Percentiles rank a stretch among this genome's conserved stretches.
These are phyloP conservation scores for Eulithis prunata DNA, from an alignment of 2,888 invertebrate species.

Conservation along the genomic window DNA sequence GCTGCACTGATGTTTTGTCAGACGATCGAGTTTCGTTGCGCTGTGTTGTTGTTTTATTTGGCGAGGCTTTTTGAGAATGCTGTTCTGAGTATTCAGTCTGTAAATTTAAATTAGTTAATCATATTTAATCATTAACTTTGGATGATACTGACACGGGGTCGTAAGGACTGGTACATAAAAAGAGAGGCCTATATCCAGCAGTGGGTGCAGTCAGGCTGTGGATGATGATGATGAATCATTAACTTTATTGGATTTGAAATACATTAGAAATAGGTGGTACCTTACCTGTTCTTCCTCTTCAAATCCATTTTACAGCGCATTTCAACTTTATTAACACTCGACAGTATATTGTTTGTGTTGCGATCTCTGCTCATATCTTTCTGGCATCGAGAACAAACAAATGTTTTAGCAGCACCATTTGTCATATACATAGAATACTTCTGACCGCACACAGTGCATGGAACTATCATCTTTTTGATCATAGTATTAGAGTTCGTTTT, in stretches of 20 bases:
- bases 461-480: slow-evolving; percentile 9
- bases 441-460: slow-evolving; percentile 16
- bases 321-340: slow-evolving; percentile 1
- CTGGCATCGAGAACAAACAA: slow-evolving; percentile 23
- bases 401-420: not conserved
- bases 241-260: not conserved
- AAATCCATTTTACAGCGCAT: slow-evolving; percentile 15
- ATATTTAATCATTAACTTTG: no score
- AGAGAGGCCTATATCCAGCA: no score
- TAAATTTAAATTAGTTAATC: not conserved
- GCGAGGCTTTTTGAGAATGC: slow-evolving; percentile 9
- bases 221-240: no score
- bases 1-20: slow-evolving; percentile 7
- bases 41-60: slow-evolving; percentile 12
- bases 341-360: slow-evolving; percentile 3
- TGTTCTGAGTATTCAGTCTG: slow-evolving; percentile 5
- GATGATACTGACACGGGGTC: no score
- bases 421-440: slow-evolving; percentile 15
- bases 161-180: no score
- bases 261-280: not conserved
- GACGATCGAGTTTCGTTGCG: slow-evolving; percentile 3
- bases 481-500: slow-evolving; percentile 1
- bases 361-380: slow-evolving; percentile 2
- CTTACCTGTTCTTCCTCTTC: slow-evolving; percentile 13
- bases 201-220: no score